Evolutionary conservation across 2,888 invertebrate species (phyloP), one percentile per base, ranked within the genome.

Genomic region (Emesis castigata): DNA sequence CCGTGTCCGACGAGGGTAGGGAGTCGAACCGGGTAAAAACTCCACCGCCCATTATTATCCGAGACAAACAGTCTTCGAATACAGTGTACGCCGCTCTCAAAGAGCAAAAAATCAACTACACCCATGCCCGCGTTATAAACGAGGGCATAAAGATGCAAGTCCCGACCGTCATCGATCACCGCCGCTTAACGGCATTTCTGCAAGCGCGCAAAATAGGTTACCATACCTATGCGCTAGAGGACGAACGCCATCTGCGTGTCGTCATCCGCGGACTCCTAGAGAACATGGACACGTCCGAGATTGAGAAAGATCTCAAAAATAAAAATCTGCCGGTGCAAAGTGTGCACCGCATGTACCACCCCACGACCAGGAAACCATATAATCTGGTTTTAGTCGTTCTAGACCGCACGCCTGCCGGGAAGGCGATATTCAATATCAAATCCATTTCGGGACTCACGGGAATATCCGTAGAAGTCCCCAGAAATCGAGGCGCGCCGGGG

Each of bases 331-430:
- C 69, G 0, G 26, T 65, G 7, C 0, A 9, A 2, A 18, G 53
- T 3, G 75, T 69, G 3, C 53, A 69, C 39, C 44, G 65, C 0
- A 75, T 75, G 75, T 26, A 39, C 58, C 9, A 56, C 2, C 2
- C 26, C 0, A 1, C 29, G 7, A 58, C 56, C 1, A 70, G 39
- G 4, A n/a, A 22, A 1, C 65, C 75, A 0, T 44, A 39, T 3
- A 66, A 76, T 3, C 11, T 71, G 34, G 29, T 66, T 0, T 20
- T 76, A 0, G 71, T 66, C 0, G n/a, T 65, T 0, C 16, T 76
- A 1, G 66, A 66, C 4, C 16, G 34, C 2, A 14, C 71, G 0
- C 56, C 58, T 0, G 75, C 66, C 14, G 71, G 58, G 3, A 76
- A 75, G n/a, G 20, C 58, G 16, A 44, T 71, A 0, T 76, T 71